Evolutionary conservation across 2,888 invertebrate genomes (phyloP).

Genomic region (Halictus quadricinctus): DNA sequence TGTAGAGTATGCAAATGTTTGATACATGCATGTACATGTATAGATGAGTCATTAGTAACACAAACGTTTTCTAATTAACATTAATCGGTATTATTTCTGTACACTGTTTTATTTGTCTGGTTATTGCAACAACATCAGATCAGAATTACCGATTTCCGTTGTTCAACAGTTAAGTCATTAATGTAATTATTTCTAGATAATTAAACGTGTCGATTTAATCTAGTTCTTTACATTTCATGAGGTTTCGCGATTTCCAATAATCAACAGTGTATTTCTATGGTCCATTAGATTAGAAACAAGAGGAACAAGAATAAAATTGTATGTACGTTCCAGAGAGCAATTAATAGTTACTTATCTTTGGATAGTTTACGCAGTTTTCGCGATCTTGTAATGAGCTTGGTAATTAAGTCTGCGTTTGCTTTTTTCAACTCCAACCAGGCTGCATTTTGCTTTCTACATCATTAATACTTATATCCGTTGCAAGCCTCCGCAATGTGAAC

Average conservation of each 20-base stretch:
- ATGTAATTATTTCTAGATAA: not conserved
- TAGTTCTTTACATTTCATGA: not conserved
- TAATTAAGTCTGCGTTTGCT: not conserved
- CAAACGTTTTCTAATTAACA: not conserved
- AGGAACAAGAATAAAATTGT: not conserved
- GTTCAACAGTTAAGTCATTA: not conserved
- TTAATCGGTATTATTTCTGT: not conserved
- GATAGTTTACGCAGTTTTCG: not conserved
- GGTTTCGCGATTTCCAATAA: not conserved
- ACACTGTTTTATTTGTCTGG: not conserved
- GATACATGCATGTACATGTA: not conserved
- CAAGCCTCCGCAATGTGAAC: not conserved
- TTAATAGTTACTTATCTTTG: conserved; percentile 3
- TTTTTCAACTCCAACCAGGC: not conserved
- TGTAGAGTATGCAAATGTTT: not conserved
- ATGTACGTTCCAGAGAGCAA: not conserved
- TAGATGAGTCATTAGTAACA: not conserved
- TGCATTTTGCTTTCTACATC: not conserved
- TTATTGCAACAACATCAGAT: not conserved
- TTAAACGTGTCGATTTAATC: not conserved
- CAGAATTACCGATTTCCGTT: not conserved
- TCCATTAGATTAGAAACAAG: not conserved
- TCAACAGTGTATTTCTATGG: not conserved
- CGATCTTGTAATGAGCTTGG: not conserved
- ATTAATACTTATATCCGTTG: not conserved